Evolutionary conservation across 2,113 vertebrate species (phyloP).

Genomic region (Phoenicopterus ruber): DNA sequence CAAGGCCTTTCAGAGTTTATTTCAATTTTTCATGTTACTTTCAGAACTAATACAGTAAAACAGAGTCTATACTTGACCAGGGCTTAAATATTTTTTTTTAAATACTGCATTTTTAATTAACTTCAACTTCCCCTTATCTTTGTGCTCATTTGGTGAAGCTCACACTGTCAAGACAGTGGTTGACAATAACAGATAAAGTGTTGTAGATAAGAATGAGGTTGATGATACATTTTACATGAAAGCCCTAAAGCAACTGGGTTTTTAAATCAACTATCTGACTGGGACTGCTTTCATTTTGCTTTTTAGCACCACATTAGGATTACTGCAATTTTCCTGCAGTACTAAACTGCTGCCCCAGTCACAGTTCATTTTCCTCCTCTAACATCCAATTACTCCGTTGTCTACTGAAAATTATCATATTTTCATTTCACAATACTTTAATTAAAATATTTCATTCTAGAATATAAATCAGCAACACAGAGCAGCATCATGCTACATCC

Average conservation of each 20-base stretch:
- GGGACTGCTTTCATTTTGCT: constrained; percentile 11
- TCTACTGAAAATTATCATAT: constrained; percentile 25
- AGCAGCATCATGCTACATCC: background rate
- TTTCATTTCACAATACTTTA: constrained; percentile 31
- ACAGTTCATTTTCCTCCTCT: constrained; percentile 42
- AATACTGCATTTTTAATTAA: constrained; percentile 30
- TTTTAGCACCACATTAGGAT: constrained; percentile 49
- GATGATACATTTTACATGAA: constrained; percentile 48
- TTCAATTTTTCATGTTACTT: constrained; percentile 32
- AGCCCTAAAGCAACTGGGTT: background rate
- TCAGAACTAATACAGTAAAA: constrained; percentile 10
- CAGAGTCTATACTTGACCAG: background rate
- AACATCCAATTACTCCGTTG: background rate
- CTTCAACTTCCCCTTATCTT: background rate
- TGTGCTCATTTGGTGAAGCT: constrained; percentile 4
- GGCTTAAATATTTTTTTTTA: background rate
- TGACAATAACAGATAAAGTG: constrained; percentile 42
- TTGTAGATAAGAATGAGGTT: constrained; percentile 16
- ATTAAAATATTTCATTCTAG: constrained; percentile 20
- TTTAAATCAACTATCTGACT: background rate
- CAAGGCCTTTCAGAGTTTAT: constrained; percentile 23
- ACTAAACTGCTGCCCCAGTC: constrained; percentile 27
- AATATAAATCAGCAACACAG: constrained; percentile 15
- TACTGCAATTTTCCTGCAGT: background rate
- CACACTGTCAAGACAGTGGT: background rate